Evolutionary conservation across 2,113 vertebrate species (phyloP), one percentile per base, ranked within the genome.

Genomic region (Salvator merianae): DNA sequence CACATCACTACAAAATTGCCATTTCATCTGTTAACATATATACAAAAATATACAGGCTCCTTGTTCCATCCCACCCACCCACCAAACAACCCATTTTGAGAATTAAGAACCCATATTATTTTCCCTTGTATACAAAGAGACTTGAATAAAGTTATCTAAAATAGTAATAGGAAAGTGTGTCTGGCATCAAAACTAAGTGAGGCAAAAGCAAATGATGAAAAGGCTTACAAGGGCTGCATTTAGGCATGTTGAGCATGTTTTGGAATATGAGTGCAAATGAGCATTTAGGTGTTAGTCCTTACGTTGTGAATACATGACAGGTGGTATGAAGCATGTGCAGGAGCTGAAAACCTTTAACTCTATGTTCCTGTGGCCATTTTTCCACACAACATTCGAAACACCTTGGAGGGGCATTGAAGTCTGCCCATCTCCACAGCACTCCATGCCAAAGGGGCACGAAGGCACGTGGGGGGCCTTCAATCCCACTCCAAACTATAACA

Each of bases 1-100:
- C 93, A 97, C 95, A 1, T 94, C 93, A 96, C 96, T 95, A 97
- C 85, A 94, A 95, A 97, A 95, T 93, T 94, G 95, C 94, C 95
- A 96, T 92, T 94, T 92, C 90, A 90, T 94, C 76, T 65, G 92
- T 92, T 92, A 20, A 94, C 94, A 96, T 94, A 97, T 97, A 94
- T 97, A 97, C 96, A 97, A 96, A 95, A 91, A 96, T 95, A 91
- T 96, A 94, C 94, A 91, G 94, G 90, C 84, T 81, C 88, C 90
- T 59, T 59, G 55, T 16, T 88, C 69, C 65, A 73, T 30, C 90
- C 87, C 87, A 89, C 82, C 90, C 68, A 72, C 38, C 22, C 87
- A 89, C 82, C 90, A 53, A 72, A n/a, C 22, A 36, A 55, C 90
- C 69, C 34, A 86, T 87, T 91, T 90, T 88, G 88, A 93, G 91